Conservation (phyloP, 35 echinoderm and acorn worm species). For the Nesometra sesokonis region DNA sequence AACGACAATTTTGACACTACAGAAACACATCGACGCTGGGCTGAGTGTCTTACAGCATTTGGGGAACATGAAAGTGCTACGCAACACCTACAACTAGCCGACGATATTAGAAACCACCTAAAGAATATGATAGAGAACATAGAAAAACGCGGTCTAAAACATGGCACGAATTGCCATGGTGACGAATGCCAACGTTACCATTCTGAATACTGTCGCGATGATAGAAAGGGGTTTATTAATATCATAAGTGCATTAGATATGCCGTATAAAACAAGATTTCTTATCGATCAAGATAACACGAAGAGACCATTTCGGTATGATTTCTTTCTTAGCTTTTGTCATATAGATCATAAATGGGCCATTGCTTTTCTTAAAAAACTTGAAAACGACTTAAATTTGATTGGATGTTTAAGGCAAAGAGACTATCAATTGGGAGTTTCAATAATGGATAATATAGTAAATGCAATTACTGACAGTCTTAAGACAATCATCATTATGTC, state of each 20-base stretch:
- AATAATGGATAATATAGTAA: slow-evolving; percentile 63
- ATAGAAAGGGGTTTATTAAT: slow-evolving; percentile 57
- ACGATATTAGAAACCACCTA: too few species aligned
- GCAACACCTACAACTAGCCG: neutral
- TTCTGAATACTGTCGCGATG: slow-evolving; percentile 57
- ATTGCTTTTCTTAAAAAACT: slow-evolving; percentile 57
- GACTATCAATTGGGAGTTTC: slow-evolving; percentile 61
- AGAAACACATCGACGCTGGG: slow-evolving; percentile 65
- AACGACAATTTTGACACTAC: slow-evolving; percentile 70
- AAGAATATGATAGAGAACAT: too few species aligned
- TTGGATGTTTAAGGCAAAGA: slow-evolving; percentile 60
- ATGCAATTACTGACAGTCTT: slow-evolving; percentile 36
- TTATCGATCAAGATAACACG: neutral
- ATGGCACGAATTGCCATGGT: slow-evolving; percentile 73
- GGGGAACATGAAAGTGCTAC: slow-evolving; percentile 42
- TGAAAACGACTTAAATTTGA: slow-evolving; percentile 46
- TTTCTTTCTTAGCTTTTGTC: slow-evolving; percentile 74
- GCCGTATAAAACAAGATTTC: neutral
- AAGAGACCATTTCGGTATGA: slow-evolving; percentile 23
- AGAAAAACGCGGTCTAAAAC: neutral
- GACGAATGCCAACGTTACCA: slow-evolving; percentile 54
- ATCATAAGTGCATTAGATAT: slow-evolving; percentile 37
- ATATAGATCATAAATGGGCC: slow-evolving; percentile 85
- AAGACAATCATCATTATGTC: slow-evolving; percentile 59
- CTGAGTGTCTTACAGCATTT: slow-evolving; percentile 35